These are phyloP conservation scores for Drosophila nigricruria DNA, from an alignment of 2,888 invertebrate species.

Conservation along the genomic window DNA sequence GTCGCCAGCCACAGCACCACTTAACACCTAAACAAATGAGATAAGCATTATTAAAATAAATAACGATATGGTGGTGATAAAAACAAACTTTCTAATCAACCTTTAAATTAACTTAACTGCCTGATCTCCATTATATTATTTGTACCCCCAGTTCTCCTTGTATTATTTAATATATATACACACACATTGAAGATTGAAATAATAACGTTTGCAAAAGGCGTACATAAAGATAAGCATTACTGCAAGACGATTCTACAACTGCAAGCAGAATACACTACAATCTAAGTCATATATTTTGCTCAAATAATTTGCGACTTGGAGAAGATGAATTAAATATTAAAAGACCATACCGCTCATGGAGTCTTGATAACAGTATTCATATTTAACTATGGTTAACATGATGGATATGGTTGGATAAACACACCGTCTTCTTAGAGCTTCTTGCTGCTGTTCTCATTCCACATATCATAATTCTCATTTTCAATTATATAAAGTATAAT, in stretches of 20 bases:
- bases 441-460: not conserved
- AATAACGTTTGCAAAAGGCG: not conserved
- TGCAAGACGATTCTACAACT: not conserved
- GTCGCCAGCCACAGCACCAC: conserved; percentile 80
- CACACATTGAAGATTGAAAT: not conserved
- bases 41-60: conserved; percentile 20
- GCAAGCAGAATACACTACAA: not conserved
- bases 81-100: not conserved
- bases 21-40: conserved; percentile 46
- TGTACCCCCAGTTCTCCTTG: not conserved
- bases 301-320: not conserved
- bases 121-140: not conserved
- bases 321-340: not conserved
- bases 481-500: not conserved
- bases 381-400: not conserved
- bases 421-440: not conserved
- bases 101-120: not conserved
- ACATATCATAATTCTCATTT: not conserved
- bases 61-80: conserved; percentile 18
- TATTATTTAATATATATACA: not conserved
- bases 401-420: not conserved
- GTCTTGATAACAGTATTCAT: not conserved
- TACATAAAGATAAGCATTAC: not conserved
- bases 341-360: not conserved
- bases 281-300: not conserved